phyloP scores from a whole-genome alignment of 2,888 invertebrate species.

The Ochropacha duplaris region DNA sequence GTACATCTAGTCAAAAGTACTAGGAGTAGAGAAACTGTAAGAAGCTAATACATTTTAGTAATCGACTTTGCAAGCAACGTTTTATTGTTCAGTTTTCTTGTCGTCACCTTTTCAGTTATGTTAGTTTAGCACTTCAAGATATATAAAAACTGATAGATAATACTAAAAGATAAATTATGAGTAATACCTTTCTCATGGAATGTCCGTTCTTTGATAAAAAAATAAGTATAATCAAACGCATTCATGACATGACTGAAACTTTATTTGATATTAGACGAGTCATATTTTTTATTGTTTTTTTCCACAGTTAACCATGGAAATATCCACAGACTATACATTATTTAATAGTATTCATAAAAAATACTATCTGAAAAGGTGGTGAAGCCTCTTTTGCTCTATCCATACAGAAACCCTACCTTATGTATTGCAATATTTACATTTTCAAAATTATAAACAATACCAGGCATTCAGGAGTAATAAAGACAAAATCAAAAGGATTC shows the following conservation, averaged over 20 bases:
- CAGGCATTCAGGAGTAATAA: neutral
- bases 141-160: neutral
- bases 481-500: neutral
- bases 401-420: too few species aligned
- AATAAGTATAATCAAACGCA: slow-evolving; percentile 16
- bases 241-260: neutral
- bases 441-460: neutral
- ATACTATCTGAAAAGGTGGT: too few species aligned
- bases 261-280: too few species aligned
- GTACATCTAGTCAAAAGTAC: neutral
- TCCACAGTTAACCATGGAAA: too few species aligned
- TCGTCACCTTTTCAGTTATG: neutral
- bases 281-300: too few species aligned
- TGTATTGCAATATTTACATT: too few species aligned
- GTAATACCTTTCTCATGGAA: slow-evolving; percentile 25
- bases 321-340: too few species aligned
- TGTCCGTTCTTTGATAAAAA: slow-evolving; percentile 18
- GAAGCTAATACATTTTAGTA: neutral
- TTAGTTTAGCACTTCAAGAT: neutral
- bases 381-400: too few species aligned
- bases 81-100: neutral
- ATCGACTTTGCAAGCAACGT: neutral
- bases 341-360: too few species aligned
- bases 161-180: neutral
- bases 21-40: neutral